Evolutionary conservation across 1,140 invertebrate genomes (phyloP), one percentile per base, ranked within the genome.

Genomic region (Chionoecetes opilio): DNA sequence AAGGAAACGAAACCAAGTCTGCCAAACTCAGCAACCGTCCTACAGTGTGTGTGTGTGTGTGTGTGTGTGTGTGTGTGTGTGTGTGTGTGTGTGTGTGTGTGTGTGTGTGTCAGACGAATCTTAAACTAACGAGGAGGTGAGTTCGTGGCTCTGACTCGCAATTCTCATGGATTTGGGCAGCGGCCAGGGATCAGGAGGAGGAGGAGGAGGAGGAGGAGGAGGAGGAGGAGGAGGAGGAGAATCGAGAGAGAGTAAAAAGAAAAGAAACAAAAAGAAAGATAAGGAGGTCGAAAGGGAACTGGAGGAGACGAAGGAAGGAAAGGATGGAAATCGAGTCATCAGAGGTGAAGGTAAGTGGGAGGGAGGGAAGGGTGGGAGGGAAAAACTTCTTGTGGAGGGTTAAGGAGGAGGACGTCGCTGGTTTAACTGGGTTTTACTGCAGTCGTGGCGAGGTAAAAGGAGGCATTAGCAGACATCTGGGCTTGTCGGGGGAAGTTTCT

Each of bases 391-490:
- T 14, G 46, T 6, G 63, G n/a, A 8, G 21, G 63, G 1, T 5
- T 46, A 14, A 2, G 63, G 63, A n/a, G 63, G 63, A 6, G 63
- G 63, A 75, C 21, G 63, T 75, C 26, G n/a, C 63, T 26, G 63
- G 63, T 75, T 75, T 75, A 75, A 75, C 63, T 75, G 63, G 63
- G 63, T 75, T 75, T 75, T 75, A 75, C 21, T 75, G 63, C 63
- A 75, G 63, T 75, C 63, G 63, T 21, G 63, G 63, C 63, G 63
- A 75, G 63, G 63, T 75, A 75, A 75, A 75, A 75, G 63, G 63
- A 75, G 63, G 63, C 63, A 75, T 75, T 75, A 75, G 63, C 63
- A 75, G 63, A 75, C 63, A 75, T 75, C 63, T 75, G 63, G 63
- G 63, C 63, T 75, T 75, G 63, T 75, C 63, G 63, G 63, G 63